These are phyloP conservation scores for Phalacrocorax aristotelis DNA, from an alignment of 2,113 vertebrate genomes.

Conservation along the genomic window DNA sequence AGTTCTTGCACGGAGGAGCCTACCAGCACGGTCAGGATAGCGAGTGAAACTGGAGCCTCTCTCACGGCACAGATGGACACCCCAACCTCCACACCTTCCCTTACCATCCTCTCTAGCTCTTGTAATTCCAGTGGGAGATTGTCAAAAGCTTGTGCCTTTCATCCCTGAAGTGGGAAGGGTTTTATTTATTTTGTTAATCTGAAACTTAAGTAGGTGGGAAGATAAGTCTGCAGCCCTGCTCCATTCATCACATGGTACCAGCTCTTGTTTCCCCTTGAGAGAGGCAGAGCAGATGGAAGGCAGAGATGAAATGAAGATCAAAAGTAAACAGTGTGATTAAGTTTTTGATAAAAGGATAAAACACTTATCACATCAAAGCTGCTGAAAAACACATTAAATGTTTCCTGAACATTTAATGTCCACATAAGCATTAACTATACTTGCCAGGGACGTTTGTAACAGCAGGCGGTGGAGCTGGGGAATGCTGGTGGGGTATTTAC, in stretches of 20 bases:
- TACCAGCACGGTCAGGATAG: not conserved
- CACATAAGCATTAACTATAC: not conserved
- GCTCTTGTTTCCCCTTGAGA: conserved; percentile 39
- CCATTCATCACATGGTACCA: not conserved
- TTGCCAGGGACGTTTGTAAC: not conserved
- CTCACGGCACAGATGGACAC: not conserved
- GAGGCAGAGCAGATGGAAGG: conserved; percentile 54
- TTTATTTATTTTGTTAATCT: conserved; percentile 56
- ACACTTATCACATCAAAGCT: conserved; percentile 55
- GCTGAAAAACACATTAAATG: not conserved
- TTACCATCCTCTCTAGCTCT: not conserved
- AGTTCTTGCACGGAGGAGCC: not conserved
- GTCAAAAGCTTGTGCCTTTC: conserved; percentile 1
- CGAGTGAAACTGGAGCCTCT: not conserved
- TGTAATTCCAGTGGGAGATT: not conserved
- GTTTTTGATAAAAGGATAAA: conserved; percentile 65
- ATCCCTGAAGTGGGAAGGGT: conserved; percentile 8
- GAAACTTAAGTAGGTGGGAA: conserved; percentile 46
- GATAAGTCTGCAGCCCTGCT: not conserved
- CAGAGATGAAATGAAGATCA: conserved; percentile 62
- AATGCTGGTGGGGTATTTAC: not conserved
- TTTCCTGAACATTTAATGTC: not conserved
- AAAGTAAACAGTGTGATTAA: conserved; percentile 56
- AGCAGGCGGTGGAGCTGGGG: not conserved
- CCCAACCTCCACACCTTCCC: not conserved